A percentile compares a stretch with the other conserved stretches of the same genome.
These are phyloP conservation scores for Elephas maximus DNA, from an alignment of 2,113 vertebrate genomes.

Conservation along the genomic window DNA sequence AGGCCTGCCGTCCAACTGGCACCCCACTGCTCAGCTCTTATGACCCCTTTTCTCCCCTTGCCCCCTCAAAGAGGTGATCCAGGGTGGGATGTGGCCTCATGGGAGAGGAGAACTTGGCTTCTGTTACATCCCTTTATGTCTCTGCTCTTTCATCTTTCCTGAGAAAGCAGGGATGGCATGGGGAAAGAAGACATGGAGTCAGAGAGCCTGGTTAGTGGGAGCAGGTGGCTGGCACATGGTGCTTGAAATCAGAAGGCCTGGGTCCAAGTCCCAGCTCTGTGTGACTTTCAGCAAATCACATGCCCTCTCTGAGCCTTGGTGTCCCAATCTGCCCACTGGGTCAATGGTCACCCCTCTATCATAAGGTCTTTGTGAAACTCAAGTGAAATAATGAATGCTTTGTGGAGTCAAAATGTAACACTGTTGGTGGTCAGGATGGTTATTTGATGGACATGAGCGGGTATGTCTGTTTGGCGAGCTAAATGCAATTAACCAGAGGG, in stretches of 20 bases:
- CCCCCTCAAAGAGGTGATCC: constrained; percentile 42
- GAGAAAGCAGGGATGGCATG: neutral
- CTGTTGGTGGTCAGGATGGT: neutral
- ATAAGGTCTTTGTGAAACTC: neutral
- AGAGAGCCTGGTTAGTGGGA: neutral
- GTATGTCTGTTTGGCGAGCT: neutral
- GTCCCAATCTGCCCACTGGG: neutral
- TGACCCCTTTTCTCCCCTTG: constrained; percentile 54
- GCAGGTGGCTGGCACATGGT: neutral
- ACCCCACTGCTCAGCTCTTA: constrained; percentile 55
- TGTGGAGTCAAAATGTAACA: neutral
- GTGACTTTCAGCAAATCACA: neutral
- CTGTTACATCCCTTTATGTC: constrained; percentile 54
- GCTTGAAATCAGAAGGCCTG: neutral
- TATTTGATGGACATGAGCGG: neutral
- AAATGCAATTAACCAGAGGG: neutral
- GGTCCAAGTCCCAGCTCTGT: neutral
- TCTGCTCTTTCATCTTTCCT: constrained; percentile 55
- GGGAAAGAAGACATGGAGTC: neutral
- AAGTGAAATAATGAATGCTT: neutral
- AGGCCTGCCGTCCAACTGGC: constrained; percentile 52
- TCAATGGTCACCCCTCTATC: neutral
- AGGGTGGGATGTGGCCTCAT: constrained; percentile 43
- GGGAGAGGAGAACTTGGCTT: constrained; percentile 40
- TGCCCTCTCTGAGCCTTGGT: neutral